Evolutionary conservation across 2,113 vertebrate species (phyloP).

Genomic region (Laticauda colubrina): DNA sequence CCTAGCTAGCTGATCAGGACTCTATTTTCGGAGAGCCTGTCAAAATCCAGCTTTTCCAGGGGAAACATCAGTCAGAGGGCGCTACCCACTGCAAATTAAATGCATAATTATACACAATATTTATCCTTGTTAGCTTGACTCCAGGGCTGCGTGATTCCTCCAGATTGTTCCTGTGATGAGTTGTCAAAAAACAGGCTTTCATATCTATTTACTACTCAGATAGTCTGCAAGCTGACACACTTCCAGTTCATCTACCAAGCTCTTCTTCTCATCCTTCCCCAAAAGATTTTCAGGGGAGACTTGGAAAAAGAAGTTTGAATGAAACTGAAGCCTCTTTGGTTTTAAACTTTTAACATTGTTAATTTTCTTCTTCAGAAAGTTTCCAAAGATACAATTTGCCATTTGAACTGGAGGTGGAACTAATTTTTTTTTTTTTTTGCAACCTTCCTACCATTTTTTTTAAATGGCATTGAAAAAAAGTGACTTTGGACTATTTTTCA

Average conservation of each 20-base stretch:
- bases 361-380: not conserved
- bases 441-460: too few species aligned
- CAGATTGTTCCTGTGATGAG: not conserved
- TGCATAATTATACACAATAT: not conserved
- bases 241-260: not conserved
- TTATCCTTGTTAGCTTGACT: not conserved
- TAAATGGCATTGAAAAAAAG: not conserved
- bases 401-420: not conserved
- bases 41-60: not conserved
- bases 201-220: not conserved
- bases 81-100: not conserved
- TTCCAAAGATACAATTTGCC: not conserved
- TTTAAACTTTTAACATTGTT: not conserved
- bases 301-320: not conserved
- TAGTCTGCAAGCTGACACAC: not conserved
- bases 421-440: not conserved
- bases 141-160: not conserved
- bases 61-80: not conserved
- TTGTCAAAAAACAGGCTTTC: not conserved
- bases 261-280: not conserved
- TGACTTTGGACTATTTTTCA: not conserved
- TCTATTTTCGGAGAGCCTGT: not conserved
- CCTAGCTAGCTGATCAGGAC: too few species aligned
- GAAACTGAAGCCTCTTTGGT: not conserved
- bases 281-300: not conserved